Evolutionary conservation across 1,140 invertebrate species (phyloP).

Genomic region (Drosophila saltans): DNA sequence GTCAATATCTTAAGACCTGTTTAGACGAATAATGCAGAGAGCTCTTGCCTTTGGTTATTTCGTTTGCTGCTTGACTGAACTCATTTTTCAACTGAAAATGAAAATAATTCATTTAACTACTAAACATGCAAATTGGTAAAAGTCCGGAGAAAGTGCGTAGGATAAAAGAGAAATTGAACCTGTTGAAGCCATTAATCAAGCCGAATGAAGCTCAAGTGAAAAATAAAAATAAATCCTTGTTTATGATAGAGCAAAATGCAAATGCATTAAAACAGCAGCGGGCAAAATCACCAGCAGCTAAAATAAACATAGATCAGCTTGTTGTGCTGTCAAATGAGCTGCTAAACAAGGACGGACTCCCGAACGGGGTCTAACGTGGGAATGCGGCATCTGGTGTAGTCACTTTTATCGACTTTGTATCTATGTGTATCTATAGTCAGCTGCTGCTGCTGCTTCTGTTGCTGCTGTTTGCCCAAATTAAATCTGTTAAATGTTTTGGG

Average conservation of each 20-base stretch:
- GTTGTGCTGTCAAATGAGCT: slow-evolving; percentile 71
- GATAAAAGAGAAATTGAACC: slow-evolving; percentile 23
- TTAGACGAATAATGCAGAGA: not conserved
- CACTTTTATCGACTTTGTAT: slow-evolving; percentile 50
- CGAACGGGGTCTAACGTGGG: slow-evolving; percentile 44
- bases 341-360: slow-evolving; percentile 53
- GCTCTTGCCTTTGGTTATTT: not conserved
- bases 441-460: not conserved
- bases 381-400: slow-evolving; percentile 64
- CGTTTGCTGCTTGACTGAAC: slow-evolving; percentile 17
- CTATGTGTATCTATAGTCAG: slow-evolving; percentile 19
- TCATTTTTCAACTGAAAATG: slow-evolving; percentile 28
- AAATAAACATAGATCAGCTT: slow-evolving; percentile 71
- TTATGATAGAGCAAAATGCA: slow-evolving; percentile 64
- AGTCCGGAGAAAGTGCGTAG: slow-evolving; percentile 13
- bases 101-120: slow-evolving; percentile 11
- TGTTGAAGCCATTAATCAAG: slow-evolving; percentile 40
- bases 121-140: slow-evolving; percentile 25
- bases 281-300: slow-evolving; percentile 31
- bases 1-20: too few relatives aligned
- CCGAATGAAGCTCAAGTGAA: slow-evolving; percentile 18
- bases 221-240: slow-evolving; percentile 38
- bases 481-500: slow-evolving; percentile 60
- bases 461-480: slow-evolving; percentile 41
- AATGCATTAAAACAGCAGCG: slow-evolving; percentile 33